Evolutionary conservation across 2,888 invertebrate genomes (phyloP).

Genomic region (Agrochola lota): DNA sequence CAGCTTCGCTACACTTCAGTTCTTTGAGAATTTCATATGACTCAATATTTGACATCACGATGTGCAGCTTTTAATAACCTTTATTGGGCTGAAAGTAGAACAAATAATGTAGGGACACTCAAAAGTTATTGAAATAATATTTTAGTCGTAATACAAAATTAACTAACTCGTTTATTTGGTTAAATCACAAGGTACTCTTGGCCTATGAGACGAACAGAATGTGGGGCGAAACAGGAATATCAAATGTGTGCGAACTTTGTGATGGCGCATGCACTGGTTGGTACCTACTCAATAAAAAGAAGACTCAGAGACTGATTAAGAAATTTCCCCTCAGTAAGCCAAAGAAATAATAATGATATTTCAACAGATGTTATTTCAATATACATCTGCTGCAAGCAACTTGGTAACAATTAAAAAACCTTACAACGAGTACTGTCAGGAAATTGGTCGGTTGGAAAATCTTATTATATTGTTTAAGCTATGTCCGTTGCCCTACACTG

Average conservation of each 20-base stretch:
- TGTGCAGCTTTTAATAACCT: constrained; percentile 33
- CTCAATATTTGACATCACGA: constrained; percentile 46
- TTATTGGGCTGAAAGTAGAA: constrained; percentile 22
- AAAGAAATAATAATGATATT: background rate
- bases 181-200: no score
- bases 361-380: background rate
- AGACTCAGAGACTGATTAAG: background rate
- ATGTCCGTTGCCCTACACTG: constrained; percentile 60
- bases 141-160: background rate
- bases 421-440: background rate
- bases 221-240: no score
- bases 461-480: constrained; percentile 42
- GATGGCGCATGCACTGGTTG: background rate
- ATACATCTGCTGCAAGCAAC: background rate
- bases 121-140: constrained; percentile 1
- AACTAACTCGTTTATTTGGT: no score
- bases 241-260: no score
- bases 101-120: constrained; percentile 13
- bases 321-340: background rate
- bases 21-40: constrained; percentile 35
- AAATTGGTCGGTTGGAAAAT: constrained; percentile 36
- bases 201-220: background rate
- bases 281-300: background rate
- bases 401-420: background rate
- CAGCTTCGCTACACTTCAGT: constrained; percentile 28